These are phyloP conservation scores for Periphyllus acericola DNA, from an alignment of 2,888 invertebrate species.

Conservation along the genomic window DNA sequence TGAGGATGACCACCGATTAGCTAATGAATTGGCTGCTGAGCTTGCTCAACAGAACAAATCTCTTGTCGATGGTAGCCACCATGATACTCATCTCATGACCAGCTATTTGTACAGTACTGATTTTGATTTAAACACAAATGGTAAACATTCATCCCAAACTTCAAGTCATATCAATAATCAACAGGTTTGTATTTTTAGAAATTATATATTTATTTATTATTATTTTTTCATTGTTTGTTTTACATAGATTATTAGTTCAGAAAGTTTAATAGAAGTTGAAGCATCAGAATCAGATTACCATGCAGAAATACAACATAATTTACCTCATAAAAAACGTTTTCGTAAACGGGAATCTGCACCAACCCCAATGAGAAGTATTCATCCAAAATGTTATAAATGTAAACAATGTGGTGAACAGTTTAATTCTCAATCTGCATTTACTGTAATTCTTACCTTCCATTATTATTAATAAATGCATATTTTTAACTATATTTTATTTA, in stretches of 20 bases:
- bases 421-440: slow-evolving; percentile 67
- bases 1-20: slow-evolving; percentile 73
- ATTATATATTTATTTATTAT: neutral
- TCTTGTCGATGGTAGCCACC: slow-evolving; percentile 48
- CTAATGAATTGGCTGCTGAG: slow-evolving; percentile 74
- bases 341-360: slow-evolving; percentile 69
- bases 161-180: slow-evolving; percentile 55
- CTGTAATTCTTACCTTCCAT: slow-evolving; percentile 64
- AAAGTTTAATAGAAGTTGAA: slow-evolving; percentile 54
- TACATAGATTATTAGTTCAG: slow-evolving; percentile 49
- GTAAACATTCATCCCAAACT: slow-evolving; percentile 50
- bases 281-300: slow-evolving; percentile 57
- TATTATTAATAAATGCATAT: slow-evolving; percentile 9
- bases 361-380: slow-evolving; percentile 65
- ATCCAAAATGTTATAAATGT: slow-evolving; percentile 67
- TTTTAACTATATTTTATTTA: slow-evolving; percentile 35
- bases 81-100: slow-evolving; percentile 58
- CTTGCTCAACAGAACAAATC: slow-evolving; percentile 65
- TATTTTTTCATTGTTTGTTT: neutral
- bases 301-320: slow-evolving; percentile 68
- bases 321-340: slow-evolving; percentile 88
- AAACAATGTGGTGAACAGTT: slow-evolving; percentile 69
- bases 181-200: slow-evolving; percentile 26
- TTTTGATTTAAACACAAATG: slow-evolving; percentile 51
- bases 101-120: slow-evolving; percentile 60